Evolutionary conservation across 2,113 vertebrate genomes (phyloP).

Genomic region (Tragelaphus scriptus): DNA sequence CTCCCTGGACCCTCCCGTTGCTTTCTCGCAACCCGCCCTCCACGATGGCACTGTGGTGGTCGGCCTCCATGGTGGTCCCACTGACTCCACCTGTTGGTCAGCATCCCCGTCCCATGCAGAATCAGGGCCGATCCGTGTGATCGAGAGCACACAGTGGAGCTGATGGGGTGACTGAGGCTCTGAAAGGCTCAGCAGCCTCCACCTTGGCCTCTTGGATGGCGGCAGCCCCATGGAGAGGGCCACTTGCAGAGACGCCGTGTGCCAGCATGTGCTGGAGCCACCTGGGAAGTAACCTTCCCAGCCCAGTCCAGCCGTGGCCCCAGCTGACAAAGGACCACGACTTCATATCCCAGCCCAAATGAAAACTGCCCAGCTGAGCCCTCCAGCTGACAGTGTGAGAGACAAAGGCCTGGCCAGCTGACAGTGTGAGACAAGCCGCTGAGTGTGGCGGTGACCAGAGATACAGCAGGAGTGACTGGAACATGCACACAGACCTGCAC

Average conservation of each 20-base stretch:
- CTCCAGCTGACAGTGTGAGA: too few relatives aligned
- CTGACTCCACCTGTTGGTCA: not conserved
- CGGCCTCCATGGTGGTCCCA: not conserved
- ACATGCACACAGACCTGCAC: not conserved
- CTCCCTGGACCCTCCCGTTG: not conserved
- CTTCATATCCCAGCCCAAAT: too few relatives aligned
- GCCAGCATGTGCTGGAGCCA: not conserved
- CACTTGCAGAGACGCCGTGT: not conserved
- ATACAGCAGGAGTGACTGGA: not conserved
- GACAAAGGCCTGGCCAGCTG: not conserved
- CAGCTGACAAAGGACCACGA: not conserved
- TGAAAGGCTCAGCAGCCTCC: not conserved
- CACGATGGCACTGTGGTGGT: not conserved
- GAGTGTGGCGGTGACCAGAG: not conserved
- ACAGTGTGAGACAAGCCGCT: not conserved
- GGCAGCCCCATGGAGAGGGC: not conserved
- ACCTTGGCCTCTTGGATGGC: not conserved
- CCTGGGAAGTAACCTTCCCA: not conserved
- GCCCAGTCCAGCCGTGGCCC: not conserved
- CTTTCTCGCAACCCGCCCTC: not conserved
- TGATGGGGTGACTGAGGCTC: not conserved
- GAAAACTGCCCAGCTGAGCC: not conserved
- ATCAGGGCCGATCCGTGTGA: not conserved
- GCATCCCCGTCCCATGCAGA: not conserved
- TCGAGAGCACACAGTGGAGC: fast-evolving